These are phyloP conservation scores for Diglossa brunneiventris DNA, from an alignment of 2,113 vertebrate genomes.

Conservation along the genomic window DNA sequence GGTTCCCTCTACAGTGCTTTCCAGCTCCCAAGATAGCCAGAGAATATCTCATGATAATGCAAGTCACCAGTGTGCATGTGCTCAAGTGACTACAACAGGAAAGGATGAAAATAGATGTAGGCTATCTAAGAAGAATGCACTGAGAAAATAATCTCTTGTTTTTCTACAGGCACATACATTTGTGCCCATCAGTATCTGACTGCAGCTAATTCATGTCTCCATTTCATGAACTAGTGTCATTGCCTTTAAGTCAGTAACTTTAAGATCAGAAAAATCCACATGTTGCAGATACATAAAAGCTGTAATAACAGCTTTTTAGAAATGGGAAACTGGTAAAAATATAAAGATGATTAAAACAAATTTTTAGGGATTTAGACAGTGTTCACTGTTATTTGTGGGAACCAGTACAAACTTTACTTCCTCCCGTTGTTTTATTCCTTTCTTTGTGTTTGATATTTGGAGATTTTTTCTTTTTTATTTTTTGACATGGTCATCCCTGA, in stretches of 20 bases:
- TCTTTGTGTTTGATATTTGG: not conserved
- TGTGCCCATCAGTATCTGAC: not conserved
- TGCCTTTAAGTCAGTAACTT: not conserved
- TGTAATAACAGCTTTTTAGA: not conserved
- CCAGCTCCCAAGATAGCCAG: not conserved
- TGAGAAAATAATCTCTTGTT: not conserved
- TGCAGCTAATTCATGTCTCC: not conserved
- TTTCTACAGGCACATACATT: not conserved
- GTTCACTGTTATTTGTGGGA: not conserved
- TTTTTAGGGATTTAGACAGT: not conserved
- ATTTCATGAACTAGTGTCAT: not conserved
- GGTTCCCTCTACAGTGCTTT: not conserved
- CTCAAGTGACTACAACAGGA: not conserved
- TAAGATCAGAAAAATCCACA: not conserved
- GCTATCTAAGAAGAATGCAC: not conserved
- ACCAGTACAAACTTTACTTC: not conserved
- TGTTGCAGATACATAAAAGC: not conserved
- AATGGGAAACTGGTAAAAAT: not conserved
- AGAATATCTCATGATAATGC: slow-evolving; percentile 1
- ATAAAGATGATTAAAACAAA: not conserved
- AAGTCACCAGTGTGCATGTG: not conserved
- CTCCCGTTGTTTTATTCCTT: not conserved
- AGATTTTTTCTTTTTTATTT: not conserved
- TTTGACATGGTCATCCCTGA: not conserved
- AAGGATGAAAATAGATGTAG: slow-evolving; percentile 22